Conservation (phyloP, 2,888 invertebrate genomes). For the Pilophorus perplexus region DNA sequence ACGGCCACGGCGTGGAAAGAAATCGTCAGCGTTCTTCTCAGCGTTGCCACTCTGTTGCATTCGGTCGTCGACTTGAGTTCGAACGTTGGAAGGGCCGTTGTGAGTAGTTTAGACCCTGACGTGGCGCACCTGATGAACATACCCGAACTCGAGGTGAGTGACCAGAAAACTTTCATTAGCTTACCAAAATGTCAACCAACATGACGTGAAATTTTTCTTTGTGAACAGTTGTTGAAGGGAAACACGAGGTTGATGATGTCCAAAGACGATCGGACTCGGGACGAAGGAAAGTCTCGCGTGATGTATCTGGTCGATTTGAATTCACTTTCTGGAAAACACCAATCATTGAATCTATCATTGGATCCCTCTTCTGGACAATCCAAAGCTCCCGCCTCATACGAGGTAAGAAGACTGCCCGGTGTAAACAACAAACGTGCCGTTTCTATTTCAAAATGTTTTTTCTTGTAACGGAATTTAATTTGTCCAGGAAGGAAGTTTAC, state of each 20-base stretch:
- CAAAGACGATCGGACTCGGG: slow-evolving; percentile 1
- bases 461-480: background rate
- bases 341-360: slow-evolving; percentile 30
- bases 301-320: slow-evolving; percentile 25
- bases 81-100: slow-evolving; percentile 60
- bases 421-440: too few species aligned
- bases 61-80: slow-evolving; percentile 59
- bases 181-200: too few species aligned
- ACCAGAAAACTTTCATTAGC: too few species aligned
- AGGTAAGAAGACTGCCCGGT: slow-evolving; percentile 9
- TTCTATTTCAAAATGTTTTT: background rate
- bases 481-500: slow-evolving; percentile 56
- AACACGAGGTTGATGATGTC: slow-evolving; percentile 57
- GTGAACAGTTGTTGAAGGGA: slow-evolving; percentile 55
- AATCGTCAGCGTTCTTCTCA: slow-evolving; percentile 60
- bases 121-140: slow-evolving; percentile 53
- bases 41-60: slow-evolving; percentile 62
- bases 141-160: slow-evolving; percentile 31
- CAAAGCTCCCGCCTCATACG: slow-evolving; percentile 12
- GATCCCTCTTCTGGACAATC: slow-evolving; percentile 9
- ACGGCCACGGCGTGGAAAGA: slow-evolving; percentile 63
- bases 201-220: background rate
- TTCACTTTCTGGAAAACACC: slow-evolving; percentile 15
- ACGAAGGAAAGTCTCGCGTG: slow-evolving; percentile 30
- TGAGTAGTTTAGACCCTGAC: slow-evolving; percentile 64